phyloP scores from a whole-genome alignment of 2,888 invertebrate species.

The Stomorhina lunata region DNA sequence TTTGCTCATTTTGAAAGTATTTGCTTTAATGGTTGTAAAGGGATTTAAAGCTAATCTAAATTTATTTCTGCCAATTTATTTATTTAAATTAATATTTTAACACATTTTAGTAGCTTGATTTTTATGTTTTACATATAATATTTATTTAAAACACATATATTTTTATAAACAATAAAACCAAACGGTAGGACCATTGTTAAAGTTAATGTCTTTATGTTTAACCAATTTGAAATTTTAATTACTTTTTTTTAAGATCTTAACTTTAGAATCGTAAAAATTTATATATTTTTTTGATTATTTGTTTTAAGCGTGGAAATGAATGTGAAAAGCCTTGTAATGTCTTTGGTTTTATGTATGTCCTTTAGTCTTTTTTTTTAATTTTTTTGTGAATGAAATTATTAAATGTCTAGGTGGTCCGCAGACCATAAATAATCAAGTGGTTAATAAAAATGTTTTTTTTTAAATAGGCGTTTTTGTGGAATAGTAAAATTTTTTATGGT shows the following conservation, averaged over 20 bases:
- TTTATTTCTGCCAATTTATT: background rate
- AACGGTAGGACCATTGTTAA: constrained; percentile 27
- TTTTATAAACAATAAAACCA: constrained; percentile 47
- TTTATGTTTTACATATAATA: constrained; percentile 57
- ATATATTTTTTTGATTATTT: constrained; percentile 37
- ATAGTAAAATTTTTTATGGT: background rate
- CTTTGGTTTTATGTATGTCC: constrained; percentile 5
- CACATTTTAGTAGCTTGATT: constrained; percentile 32
- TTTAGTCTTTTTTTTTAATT: constrained; percentile 12
- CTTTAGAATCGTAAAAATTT: constrained; percentile 45
- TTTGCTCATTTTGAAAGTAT: background rate
- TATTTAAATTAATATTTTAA: constrained; percentile 38
- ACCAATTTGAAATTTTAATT: constrained; percentile 30
- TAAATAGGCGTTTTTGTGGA: background rate
- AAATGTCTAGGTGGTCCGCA: constrained; percentile 28
- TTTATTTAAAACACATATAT: constrained; percentile 45
- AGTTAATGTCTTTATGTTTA: constrained; percentile 29
- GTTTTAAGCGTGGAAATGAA: constrained; percentile 9
- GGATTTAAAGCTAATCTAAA: background rate
- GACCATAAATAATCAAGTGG: constrained; percentile 35
- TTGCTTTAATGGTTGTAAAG: too few relatives aligned
- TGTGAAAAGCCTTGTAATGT: background rate
- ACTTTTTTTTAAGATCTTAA: constrained; percentile 22
- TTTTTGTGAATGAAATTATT: constrained; percentile 19
- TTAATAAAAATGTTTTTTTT: background rate